A percentile compares a stretch with the other conserved stretches of the same genome.
phyloP scores from a whole-genome alignment of 2,797 vertebrate species.

The Lycodopsis pacificus region DNA sequence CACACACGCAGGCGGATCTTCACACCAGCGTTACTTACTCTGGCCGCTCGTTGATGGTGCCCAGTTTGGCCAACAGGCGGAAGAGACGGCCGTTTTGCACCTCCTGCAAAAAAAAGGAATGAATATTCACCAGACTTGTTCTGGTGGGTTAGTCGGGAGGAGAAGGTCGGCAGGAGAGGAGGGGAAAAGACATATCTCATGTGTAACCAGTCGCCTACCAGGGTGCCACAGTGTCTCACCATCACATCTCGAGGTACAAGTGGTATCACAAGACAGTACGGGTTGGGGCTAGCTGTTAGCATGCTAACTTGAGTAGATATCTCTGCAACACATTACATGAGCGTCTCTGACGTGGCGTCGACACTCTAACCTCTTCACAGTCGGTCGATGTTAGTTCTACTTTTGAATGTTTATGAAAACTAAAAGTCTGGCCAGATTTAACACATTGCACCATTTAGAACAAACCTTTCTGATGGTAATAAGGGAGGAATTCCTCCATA shows the following conservation, averaged over 20 bases:
- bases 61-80: conserved; percentile 97
- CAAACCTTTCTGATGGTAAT: background rate
- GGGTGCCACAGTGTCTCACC: background rate
- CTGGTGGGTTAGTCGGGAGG: background rate
- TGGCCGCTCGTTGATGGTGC: conserved; percentile 99
- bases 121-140: background rate
- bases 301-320: background rate
- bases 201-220: background rate
- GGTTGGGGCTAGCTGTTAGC: background rate
- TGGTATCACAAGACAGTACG: background rate
- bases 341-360: background rate
- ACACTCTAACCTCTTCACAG: background rate
- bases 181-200: background rate
- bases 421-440: background rate
- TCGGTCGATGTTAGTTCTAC: background rate
- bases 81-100: conserved; percentile 99
- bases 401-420: background rate
- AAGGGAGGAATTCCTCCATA: background rate
- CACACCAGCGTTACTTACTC: conserved; percentile 87
- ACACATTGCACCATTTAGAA: background rate
- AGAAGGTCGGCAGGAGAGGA: background rate
- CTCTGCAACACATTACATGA: too few species aligned
- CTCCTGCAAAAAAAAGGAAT: conserved; percentile 86
- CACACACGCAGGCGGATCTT: background rate
- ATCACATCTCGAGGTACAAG: background rate